Percentiles rank a stretch among this genome's conserved stretches.
phyloP scores from a whole-genome alignment of 2,797 vertebrate genomes.

The Aldrovandia affinis region DNA sequence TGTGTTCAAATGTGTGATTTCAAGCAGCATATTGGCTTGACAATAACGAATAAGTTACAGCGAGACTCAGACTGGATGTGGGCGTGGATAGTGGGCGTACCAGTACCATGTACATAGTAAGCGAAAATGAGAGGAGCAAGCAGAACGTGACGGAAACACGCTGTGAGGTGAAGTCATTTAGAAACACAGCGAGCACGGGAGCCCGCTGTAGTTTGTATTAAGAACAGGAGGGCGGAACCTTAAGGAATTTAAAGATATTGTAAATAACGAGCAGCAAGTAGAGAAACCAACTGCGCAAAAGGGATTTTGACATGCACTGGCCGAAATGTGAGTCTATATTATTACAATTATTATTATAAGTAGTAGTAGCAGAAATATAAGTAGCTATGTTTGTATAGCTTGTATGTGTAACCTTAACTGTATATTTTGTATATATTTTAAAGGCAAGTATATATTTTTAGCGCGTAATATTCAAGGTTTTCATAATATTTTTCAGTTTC shows the following conservation, averaged over 20 bases:
- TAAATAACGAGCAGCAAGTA: constrained; percentile 44
- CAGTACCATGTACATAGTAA: constrained; percentile 31
- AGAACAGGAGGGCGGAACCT: not conserved
- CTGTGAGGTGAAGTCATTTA: not conserved
- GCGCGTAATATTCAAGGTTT: not conserved
- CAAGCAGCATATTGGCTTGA: too few species aligned
- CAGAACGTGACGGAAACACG: constrained; percentile 21
- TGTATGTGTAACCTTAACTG: not conserved
- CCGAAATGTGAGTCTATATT: constrained; percentile 74
- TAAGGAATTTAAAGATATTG: not conserved
- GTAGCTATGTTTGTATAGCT: not conserved
- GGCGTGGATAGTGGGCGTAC: constrained; percentile 23
- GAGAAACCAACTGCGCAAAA: constrained; percentile 61
- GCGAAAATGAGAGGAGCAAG: not conserved
- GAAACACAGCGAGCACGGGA: not conserved
- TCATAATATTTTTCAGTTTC: not conserved
- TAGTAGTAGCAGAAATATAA: constrained; percentile 59
- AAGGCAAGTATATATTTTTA: constrained; percentile 23
- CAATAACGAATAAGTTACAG: not conserved
- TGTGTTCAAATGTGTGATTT: too few species aligned
- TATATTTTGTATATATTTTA: constrained; percentile 62
- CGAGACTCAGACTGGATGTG: not conserved
- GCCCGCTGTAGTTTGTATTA: not conserved
- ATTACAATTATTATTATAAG: constrained; percentile 21
- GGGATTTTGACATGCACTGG: constrained; percentile 81